Percentiles rank a stretch among this genome's conserved stretches.
phyloP scores from a whole-genome alignment of 2,113 vertebrate genomes.

The Taxidea taxus region DNA sequence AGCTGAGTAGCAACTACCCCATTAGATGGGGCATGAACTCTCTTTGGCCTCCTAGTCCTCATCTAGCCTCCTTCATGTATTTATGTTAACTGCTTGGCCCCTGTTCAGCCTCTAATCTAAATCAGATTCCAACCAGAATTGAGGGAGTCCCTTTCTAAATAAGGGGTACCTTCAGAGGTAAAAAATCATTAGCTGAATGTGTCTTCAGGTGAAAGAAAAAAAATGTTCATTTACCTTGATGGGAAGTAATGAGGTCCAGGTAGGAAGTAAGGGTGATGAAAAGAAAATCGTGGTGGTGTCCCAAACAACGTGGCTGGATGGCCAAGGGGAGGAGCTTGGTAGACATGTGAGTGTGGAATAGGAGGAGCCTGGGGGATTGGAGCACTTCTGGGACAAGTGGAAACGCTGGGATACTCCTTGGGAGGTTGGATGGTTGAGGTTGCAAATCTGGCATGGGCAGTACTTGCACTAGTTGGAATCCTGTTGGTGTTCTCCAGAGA shows the following conservation, averaged over 20 bases:
- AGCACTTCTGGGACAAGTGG: conserved; percentile 76
- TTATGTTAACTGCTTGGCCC: not conserved
- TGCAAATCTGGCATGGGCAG: conserved; percentile 74
- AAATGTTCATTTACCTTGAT: conserved; percentile 83
- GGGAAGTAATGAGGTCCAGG: conserved; percentile 82
- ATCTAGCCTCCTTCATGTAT: not conserved
- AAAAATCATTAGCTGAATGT: not conserved
- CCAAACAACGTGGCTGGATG: conserved; percentile 76
- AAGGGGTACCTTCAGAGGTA: not conserved
- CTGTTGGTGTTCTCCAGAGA: conserved; percentile 72
- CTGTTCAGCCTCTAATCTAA: not conserved
- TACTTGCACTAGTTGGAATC: conserved; percentile 75
- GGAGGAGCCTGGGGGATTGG: conserved; percentile 72
- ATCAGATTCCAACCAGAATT: not conserved
- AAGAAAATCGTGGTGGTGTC: conserved; percentile 75
- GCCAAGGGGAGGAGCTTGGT: conserved; percentile 64
- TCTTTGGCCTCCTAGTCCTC: not conserved
- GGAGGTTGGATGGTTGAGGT: conserved; percentile 69
- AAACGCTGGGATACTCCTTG: conserved; percentile 76
- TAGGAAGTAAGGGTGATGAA: conserved; percentile 81
- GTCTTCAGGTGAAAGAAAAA: conserved; percentile 33
- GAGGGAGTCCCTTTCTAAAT: not conserved
- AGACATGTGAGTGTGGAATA: conserved; percentile 76
- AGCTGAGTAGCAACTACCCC: not conserved
- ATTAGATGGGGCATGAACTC: not conserved